Evolutionary conservation across 2,888 invertebrate species (phyloP), one percentile per base, ranked within the genome.

Genomic region (Aproaerema taeniolella): DNA sequence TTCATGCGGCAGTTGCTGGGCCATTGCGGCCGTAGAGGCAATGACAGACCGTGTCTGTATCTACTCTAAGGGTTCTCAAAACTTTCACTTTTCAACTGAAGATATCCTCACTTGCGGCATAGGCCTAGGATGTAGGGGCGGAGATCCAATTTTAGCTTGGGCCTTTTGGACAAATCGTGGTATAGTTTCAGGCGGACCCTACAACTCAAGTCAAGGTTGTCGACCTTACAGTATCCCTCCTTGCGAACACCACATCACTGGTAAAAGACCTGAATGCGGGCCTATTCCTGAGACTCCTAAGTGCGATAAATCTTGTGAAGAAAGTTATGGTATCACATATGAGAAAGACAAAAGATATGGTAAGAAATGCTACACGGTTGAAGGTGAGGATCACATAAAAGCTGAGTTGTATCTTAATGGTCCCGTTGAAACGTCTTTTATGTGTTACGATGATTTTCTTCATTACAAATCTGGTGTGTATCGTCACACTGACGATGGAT

Each of bases 1-100:
- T 3, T 89, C 91, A 10, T 95, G 95, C 66, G 95, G 95, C 12
- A 94, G 94, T 5, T 95, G 95, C 72, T 95, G 94, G 94, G 94
- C 94, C 0, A 92, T 94, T 67, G 93, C 92, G 14, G 93, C 94
- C 8, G 93, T 91, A 0, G 93, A 92, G 68, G 92, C 93, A 1
- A 94, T 95, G 91, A 92, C 93, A 1, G 95, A 95, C 73, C 83
- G 95, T 38, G 88, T 90, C 14, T 95, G 95, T 68, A 93, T 95
- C 56, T 89, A 90, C 52, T 91, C 91, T 0, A 82, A 89, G 6
- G 93, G 89, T 2, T 74, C 82, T 11, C 56, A 75, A 0, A 77
- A 91, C 53, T 89, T 91, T 55, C 17, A 36, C 93, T 36, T 36
- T n/a, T 36, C 36, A 14, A 25, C 94, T 1, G 89, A 94, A 14